Base-by-base conservation (phyloP, 2,888 invertebrate genomes). In the Clostera curtula region DNA sequence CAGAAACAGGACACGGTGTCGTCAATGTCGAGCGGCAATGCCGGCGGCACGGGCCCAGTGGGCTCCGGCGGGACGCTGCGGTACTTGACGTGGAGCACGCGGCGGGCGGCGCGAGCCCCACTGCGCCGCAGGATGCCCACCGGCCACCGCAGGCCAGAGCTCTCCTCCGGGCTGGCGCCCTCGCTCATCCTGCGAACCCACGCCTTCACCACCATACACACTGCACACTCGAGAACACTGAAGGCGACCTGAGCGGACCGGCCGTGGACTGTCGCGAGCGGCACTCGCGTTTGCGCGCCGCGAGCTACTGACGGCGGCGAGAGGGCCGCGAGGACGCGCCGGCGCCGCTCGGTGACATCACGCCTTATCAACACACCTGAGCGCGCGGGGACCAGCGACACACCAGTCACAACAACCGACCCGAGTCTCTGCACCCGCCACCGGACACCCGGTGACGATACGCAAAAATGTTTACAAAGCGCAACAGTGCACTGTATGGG, bases 1-100 rank as follows among this genome's bases (percentile, higher is more conserved):
- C 92, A 92, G 77, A 92, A 92, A 69, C 92, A 92, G 56, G 90
- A 90, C 68, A 92, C 90, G 35, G 91, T 90, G 47, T 90, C 88
- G 66, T 91, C 90, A 49, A 89, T 66, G 44, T 89, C 87, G 48
- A 88, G 70, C 37, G 87, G 85, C 46, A 76, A 55, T 56, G 60
- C 49, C 63, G 66, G 49, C 24, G 43, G 23, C 21, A 49, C 44
- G 37, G 53, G 39, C 31, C 51, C 36, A 29, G 52, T 28, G 29
- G 58, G 54, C 29, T 56, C 37, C 24, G 61, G 56, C 34, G 72
- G 65, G 47, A 67, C 70, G 58, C 71, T 67, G 56, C 73, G 73
- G 65, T 74, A 77, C 59, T 73, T 64, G 49, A 69, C 77, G 68
- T 64, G 74, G 51, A 67, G 65, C 52, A 64, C 65, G 38, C 68